Conservation (phyloP, 2,888 invertebrate species). For the Frankliniella fusca region DNA sequence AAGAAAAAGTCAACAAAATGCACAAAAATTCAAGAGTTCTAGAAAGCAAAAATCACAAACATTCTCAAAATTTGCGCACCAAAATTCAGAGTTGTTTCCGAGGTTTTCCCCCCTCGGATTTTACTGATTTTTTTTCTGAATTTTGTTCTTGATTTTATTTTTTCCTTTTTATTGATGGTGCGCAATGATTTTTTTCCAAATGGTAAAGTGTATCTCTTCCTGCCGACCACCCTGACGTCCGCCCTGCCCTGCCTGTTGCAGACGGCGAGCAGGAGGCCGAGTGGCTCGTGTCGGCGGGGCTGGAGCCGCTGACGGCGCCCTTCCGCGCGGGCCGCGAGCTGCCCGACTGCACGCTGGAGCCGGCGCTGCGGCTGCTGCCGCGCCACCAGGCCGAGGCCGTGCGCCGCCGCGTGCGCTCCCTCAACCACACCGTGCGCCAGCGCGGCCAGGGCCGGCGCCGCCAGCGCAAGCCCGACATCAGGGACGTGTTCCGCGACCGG, state of each 20-base stretch:
- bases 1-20: too few relatives aligned
- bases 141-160: too few relatives aligned
- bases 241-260: background rate
- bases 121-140: too few relatives aligned
- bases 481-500: conserved; percentile 78
- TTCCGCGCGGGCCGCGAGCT: conserved; percentile 67
- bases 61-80: too few relatives aligned
- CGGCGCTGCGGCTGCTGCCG: conserved; percentile 53
- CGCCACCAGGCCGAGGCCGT: conserved; percentile 75
- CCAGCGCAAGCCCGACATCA: conserved; percentile 69
- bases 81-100: too few relatives aligned
- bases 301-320: conserved; percentile 64
- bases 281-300: conserved; percentile 70
- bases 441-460: conserved; percentile 53
- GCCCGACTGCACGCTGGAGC: conserved; percentile 60
- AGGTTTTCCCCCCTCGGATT: too few relatives aligned
- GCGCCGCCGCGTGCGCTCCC: conserved; percentile 64
- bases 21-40: too few relatives aligned
- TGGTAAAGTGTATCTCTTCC: too few relatives aligned
- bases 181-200: too few relatives aligned
- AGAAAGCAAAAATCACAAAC: too few relatives aligned
- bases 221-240: background rate
- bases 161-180: too few relatives aligned
- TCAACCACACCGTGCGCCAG: conserved; percentile 70
- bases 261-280: conserved; percentile 68